phyloP scores from a whole-genome alignment of 1,140 invertebrate species.

The Capitella teleta region DNA sequence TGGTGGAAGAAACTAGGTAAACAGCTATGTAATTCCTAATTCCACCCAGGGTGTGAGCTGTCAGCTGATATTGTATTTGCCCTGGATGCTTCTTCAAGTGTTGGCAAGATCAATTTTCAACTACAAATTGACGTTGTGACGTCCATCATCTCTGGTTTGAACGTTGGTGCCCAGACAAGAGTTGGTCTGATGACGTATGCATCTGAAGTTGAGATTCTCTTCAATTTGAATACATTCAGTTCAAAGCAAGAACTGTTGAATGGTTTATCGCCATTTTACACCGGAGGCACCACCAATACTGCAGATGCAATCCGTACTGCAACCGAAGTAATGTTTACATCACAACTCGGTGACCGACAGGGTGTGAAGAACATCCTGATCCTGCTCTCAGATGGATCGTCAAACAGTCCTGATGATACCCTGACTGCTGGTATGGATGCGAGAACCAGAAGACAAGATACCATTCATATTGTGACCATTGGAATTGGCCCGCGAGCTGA shows the following conservation, averaged over 20 bases:
- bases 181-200: not conserved
- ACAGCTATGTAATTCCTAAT: too few relatives aligned
- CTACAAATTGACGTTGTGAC: too few relatives aligned
- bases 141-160: too few relatives aligned
- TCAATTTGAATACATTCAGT: not conserved
- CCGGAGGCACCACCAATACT: slow-evolving; percentile 21
- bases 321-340: slow-evolving; percentile 23
- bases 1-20: too few relatives aligned
- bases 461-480: too few relatives aligned
- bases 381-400: slow-evolving; percentile 27
- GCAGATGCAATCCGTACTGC: slow-evolving; percentile 21
- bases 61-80: too few relatives aligned
- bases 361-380: slow-evolving; percentile 23
- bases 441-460: slow-evolving; percentile 15
- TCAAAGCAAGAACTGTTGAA: not conserved
- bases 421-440: slow-evolving; percentile 16
- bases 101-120: too few relatives aligned
- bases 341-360: slow-evolving; percentile 22
- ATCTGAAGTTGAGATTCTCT: not conserved
- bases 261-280: not conserved
- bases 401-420: slow-evolving; percentile 1
- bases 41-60: too few relatives aligned
- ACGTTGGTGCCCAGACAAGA: not conserved
- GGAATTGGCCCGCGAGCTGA: too few relatives aligned
- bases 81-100: too few relatives aligned